Evolutionary conservation across 2,888 invertebrate species (phyloP).

Genomic region (Vanessa cardui): DNA sequence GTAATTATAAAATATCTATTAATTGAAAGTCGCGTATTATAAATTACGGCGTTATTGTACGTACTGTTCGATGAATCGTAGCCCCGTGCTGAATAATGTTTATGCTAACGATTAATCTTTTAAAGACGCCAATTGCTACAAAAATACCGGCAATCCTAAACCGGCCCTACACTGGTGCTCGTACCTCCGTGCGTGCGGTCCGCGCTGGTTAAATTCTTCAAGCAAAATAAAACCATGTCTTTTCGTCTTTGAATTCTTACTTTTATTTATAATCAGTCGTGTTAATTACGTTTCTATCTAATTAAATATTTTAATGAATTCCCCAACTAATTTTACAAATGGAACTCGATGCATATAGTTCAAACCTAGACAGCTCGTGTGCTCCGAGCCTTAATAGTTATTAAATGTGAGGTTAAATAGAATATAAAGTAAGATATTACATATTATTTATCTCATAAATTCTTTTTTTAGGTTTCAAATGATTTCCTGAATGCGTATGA

Average conservation of each 20-base stretch:
- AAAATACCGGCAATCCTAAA: constrained; percentile 38
- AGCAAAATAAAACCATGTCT: constrained; percentile 28
- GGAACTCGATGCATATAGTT: neutral
- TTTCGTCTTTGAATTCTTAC: constrained; percentile 23
- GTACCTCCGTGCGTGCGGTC: constrained; percentile 33
- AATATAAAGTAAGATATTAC: constrained; percentile 8
- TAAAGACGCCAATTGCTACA: constrained; percentile 37
- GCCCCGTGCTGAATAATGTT: constrained; percentile 27
- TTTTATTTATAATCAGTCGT: constrained; percentile 19
- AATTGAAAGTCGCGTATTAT: neutral
- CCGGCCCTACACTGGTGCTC: constrained; percentile 26
- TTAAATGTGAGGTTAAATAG: neutral
- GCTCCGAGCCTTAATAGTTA: neutral
- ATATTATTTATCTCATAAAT: constrained; percentile 9
- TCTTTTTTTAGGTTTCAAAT: constrained; percentile 13
- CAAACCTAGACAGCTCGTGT: neutral
- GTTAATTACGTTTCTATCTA: neutral
- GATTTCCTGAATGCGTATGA: constrained; percentile 19
- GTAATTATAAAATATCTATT: no score
- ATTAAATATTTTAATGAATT: neutral
- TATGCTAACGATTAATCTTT: constrained; percentile 33
- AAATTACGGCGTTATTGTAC: neutral
- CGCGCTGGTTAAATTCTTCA: constrained; percentile 28
- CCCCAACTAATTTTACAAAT: no score
- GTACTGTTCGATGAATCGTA: constrained; percentile 9